phyloP scores from a whole-genome alignment of 2,113 vertebrate species.

The Leptosomus discolor region DNA sequence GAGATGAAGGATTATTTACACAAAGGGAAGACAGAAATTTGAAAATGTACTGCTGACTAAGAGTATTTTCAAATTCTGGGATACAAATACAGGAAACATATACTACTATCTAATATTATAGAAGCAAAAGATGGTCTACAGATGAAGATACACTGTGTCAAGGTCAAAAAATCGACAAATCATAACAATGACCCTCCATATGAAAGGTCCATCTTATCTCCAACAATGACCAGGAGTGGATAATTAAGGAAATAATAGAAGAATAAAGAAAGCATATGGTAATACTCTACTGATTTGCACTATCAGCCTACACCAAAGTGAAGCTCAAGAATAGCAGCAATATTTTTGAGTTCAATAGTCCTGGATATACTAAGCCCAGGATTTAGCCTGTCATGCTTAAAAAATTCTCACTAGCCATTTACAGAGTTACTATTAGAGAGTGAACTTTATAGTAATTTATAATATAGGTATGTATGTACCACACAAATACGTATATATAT shows the following conservation, averaged over 20 bases:
- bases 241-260: neutral
- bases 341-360: neutral
- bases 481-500: neutral
- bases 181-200: accelerated
- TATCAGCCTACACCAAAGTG: neutral
- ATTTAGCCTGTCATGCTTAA: neutral
- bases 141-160: neutral
- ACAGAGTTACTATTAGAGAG: neutral
- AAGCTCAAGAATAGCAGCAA: neutral
- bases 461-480: neutral
- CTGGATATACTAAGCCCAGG: neutral
- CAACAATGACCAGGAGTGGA: neutral
- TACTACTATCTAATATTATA: neutral
- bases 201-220: neutral
- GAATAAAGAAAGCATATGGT: neutral
- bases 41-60: neutral
- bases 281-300: neutral
- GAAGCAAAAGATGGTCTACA: neutral
- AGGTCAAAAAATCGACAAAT: neutral
- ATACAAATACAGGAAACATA: neutral
- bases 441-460: neutral
- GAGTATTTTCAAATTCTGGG: neutral
- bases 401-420: neutral
- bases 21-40: neutral
- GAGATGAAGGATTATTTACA: neutral